Evolutionary conservation across 35 echinoderm and acorn worm species (phyloP).

Genomic region (Patiria miniata): DNA sequence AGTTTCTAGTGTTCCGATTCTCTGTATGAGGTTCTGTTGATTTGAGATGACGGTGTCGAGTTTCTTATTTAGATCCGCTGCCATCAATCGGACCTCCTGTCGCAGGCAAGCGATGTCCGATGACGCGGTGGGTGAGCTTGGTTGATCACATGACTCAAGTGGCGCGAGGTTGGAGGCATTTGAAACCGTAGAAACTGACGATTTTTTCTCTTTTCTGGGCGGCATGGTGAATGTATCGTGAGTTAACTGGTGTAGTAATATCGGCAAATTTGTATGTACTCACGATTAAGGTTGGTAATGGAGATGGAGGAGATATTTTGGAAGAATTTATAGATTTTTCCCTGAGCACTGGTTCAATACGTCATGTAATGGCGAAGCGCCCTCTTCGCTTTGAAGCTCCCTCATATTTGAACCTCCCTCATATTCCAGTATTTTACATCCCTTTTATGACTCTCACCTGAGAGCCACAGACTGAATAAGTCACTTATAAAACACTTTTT

Average conservation of each 20-base stretch:
- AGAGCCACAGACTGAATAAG: too few species aligned
- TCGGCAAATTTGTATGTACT: neutral
- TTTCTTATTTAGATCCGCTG: too few species aligned
- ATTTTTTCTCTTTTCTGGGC: neutral
- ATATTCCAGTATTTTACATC: too few species aligned
- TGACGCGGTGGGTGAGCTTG: neutral
- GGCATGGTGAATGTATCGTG: neutral
- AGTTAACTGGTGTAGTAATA: neutral
- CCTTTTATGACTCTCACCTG: too few species aligned
- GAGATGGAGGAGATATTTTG: neutral
- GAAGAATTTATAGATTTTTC: constrained; percentile 2
- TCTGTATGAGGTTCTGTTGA: too few species aligned
- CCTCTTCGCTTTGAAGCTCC: too few species aligned
- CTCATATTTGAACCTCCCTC: too few species aligned
- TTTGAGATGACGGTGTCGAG: too few species aligned
- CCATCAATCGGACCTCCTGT: too few species aligned
- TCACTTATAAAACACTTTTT: too few species aligned
- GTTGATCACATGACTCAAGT: neutral
- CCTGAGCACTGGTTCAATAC: neutral
- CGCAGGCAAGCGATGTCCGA: neutral
- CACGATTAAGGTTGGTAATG: neutral
- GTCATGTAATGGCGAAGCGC: neutral
- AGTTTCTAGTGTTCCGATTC: too few species aligned
- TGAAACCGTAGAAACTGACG: neutral
- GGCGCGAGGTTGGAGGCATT: neutral